Evolutionary conservation across 2,113 vertebrate species (phyloP), one percentile per base, ranked within the genome.

Genomic region (Machaerirhynchus nigripectus): DNA sequence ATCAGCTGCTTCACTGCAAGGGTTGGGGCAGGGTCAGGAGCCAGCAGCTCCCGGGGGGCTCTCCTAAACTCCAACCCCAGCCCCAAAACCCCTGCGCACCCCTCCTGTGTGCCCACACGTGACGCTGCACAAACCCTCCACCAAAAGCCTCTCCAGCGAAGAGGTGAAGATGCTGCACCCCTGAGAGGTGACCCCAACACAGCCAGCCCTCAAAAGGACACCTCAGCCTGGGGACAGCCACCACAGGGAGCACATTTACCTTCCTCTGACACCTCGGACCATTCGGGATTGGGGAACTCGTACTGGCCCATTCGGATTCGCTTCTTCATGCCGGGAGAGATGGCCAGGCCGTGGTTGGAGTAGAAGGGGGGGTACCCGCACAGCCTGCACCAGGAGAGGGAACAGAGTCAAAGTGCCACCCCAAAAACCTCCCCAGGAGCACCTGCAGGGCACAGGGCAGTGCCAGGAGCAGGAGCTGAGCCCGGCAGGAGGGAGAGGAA

Each of bases 241-340:
- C 2, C 60, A 2, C 2, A 0, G 50, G 85, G 55, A 55, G 5
- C 15, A 0, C 1, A 0, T 27, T 97, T 96, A 99, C 99, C 99
- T 98, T 99, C 99, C 90, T 99, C 99, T 0, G 99, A 99, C 12
- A 99, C 99, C 35, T 99, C 99, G 0, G 98, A 99, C 99, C 99
- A 99, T n/a, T 99, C 99, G 1, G 99, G 99, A 37, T 99, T 99
- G 92, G 99, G 99, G 77, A 99, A 99, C 95, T 99, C 99, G 7
- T 99, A 99, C 69, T 99, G 99, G 60, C 99, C 99, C 98, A 99
- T 99, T 17, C 98, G 98, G 96, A 99, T 99, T 39, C 99, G 97
- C 92, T 82, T 99, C 98, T 99, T 99, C 99, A 99, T 99, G 84
- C 99, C 99, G 4, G 99, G 99, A n/a, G 99, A 99, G 96, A 99